Base-by-base conservation (phyloP, 2,113 vertebrate genomes). In the Pardalotus punctatus region DNA sequence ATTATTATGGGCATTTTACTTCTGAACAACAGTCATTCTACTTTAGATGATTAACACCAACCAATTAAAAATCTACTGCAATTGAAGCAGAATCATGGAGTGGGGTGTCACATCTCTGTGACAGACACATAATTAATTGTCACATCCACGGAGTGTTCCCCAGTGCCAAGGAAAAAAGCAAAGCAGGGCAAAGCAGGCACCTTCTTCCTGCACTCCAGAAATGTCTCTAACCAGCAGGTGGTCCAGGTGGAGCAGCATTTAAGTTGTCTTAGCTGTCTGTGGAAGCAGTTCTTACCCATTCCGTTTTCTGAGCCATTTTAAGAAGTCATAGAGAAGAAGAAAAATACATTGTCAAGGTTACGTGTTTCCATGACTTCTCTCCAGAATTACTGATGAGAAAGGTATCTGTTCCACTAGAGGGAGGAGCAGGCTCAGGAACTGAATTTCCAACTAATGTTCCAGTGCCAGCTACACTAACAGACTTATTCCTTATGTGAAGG, bases 401-500 rank as follows among this genome's bases (percentile, higher is more conserved):
- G 90, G 18, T 74, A 36, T 81, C 51, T 81, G 51, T 86, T 97
- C 86, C 91, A 96, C 94, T 94, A 97, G 94, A 95, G 86, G 93
- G 96, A 94, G 91, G 60, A 97, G 40, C 86, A 94, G 93, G 65
- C 83, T 94, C 53, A 94, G 72, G 57, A 96, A 94, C 82, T 73
- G 88, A 86, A 42, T 86, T 86, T 90, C 45, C 36, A 72, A 9
- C 27, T 35, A 54, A 5, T 22, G 11, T 28, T 86, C 38, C 56
- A 88, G 29, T 77, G 47, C 24, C 62, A 88, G 14, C 67, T 50
- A 56, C 16, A 62, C 43, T 8, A 88, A 54, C 9, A 85, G 61
- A 20, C n/a, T 65, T 33, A 61, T 7, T 69, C 11, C 23, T 24
- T 11, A 23, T 0, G 0, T 11, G 35, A 88, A 88, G 42, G 16